Evolutionary conservation across 1,140 invertebrate genomes (phyloP).

Genomic region (Drosophila dunni): DNA sequence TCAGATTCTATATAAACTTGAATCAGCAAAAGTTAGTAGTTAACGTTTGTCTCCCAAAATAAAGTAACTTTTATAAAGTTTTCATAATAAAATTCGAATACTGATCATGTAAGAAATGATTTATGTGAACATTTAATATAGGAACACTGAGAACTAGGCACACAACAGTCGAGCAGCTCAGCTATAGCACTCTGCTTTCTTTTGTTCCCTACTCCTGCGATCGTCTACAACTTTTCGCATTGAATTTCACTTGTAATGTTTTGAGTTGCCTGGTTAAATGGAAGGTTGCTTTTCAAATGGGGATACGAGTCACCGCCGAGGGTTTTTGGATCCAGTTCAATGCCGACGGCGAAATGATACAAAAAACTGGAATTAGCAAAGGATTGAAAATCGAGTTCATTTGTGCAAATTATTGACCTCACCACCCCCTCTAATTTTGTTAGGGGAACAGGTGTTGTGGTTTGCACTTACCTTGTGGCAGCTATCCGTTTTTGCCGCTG

Average conservation of each 20-base stretch:
- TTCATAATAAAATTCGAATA: no score
- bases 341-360: slow-evolving; percentile 48
- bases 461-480: slow-evolving; percentile 70
- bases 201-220: slow-evolving; percentile 23
- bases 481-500: slow-evolving; percentile 83
- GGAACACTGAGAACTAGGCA: no score
- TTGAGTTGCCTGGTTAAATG: slow-evolving; percentile 27
- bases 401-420: slow-evolving; percentile 15
- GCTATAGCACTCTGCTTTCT: no score
- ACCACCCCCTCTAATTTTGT: no score
- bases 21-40: no score
- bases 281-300: slow-evolving; percentile 40
- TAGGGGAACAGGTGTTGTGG: not conserved
- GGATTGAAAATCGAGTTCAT: not conserved
- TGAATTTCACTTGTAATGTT: slow-evolving; percentile 67
- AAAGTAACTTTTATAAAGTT: no score
- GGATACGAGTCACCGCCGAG: slow-evolving; percentile 25
- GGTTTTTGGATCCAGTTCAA: slow-evolving; percentile 23
- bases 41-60: no score
- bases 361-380: no score
- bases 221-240: slow-evolving; percentile 69
- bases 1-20: no score
- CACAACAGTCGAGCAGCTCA: no score
- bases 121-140: no score
- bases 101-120: no score